phyloP scores from a whole-genome alignment of 2,888 invertebrate genomes.

The Strigamia maritima region DNA sequence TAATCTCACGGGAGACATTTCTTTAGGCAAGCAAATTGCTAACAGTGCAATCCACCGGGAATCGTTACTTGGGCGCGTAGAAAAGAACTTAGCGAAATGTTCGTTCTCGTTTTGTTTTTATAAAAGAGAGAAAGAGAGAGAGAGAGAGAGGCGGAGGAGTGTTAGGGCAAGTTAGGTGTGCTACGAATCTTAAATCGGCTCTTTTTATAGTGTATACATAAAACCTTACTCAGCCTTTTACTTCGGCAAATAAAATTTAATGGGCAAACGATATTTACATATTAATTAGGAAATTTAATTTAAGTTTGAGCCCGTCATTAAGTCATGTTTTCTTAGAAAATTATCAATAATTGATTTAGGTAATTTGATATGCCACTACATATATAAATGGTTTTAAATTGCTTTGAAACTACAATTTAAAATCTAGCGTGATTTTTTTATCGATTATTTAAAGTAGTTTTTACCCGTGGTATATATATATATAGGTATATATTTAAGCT shows the following conservation, averaged over 20 bases:
- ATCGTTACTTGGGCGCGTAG: constrained; percentile 18
- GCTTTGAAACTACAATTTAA: background rate
- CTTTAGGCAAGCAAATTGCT: constrained; percentile 31
- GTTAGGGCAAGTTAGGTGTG: constrained; percentile 4
- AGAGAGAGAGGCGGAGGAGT: too few relatives aligned
- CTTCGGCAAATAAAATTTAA: background rate
- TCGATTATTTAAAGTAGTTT: constrained; percentile 11
- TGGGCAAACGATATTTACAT: background rate
- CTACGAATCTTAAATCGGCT: constrained; percentile 8
- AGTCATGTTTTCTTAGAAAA: background rate
- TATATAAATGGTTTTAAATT: background rate
- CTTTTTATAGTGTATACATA: constrained; percentile 5
- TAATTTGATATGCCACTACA: too few relatives aligned
- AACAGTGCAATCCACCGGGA: constrained; percentile 19
- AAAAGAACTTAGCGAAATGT: constrained; percentile 16
- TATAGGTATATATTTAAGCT: background rate
- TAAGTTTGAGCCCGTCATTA: background rate
- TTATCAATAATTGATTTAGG: background rate
- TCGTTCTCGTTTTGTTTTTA: constrained; percentile 25
- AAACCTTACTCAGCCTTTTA: background rate
- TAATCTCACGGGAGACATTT: constrained; percentile 31
- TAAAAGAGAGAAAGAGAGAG: background rate
- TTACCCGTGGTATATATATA: background rate
- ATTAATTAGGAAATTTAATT: background rate
- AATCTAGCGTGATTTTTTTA: background rate